Evolutionary conservation across 2,888 invertebrate species (phyloP), one percentile per base, ranked within the genome.

Genomic region (Drosophila rubida): DNA sequence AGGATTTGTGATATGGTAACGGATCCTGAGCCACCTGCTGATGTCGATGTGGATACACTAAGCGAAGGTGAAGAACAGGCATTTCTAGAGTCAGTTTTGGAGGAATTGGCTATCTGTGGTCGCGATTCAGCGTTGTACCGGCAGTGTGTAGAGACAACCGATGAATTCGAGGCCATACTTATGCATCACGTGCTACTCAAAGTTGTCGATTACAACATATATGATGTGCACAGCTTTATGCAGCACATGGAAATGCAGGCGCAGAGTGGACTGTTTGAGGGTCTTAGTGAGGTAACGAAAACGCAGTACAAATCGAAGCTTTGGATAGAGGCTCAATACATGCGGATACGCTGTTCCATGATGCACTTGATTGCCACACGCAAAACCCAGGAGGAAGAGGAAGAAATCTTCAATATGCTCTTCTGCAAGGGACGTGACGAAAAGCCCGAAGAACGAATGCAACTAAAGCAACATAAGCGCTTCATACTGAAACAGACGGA

Each of bases 401-500:
- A 90, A 16, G 78, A 85, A 7, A 90, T 92, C 19, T 75, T 91
- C 2, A 88, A 90, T 9, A 78, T 88, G 63, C 83, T 92, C 0
- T 92, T 92, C 46, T 91, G 91, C 68, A 91, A 89, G 46, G 87
- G 91, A 8, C 91, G 91, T 0, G 91, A 92, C 19, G 77, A 75
- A 37, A 86, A 90, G 51, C 71, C 78, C 0, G 91, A 90, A 4
- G 90, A 90, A 22, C 81, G 89, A 0, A 82, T 90, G n/a, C 90
- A 91, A n/a, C 61, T 89, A 2, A 92, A 92, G 60, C 90, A 91
- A 42, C 91, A 91, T 68, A 92, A 92, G 62, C 90, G 91, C 27
- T 91, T 91, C 61, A 92, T 92, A 65, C 71, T 92, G 2, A 91
- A 91, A 37, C 92, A 92, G 72, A 91, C 91, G 0, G 92, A 92